Conservation (phyloP, 2,797 vertebrate species). For the Chelidonichthys spinosus region DNA sequence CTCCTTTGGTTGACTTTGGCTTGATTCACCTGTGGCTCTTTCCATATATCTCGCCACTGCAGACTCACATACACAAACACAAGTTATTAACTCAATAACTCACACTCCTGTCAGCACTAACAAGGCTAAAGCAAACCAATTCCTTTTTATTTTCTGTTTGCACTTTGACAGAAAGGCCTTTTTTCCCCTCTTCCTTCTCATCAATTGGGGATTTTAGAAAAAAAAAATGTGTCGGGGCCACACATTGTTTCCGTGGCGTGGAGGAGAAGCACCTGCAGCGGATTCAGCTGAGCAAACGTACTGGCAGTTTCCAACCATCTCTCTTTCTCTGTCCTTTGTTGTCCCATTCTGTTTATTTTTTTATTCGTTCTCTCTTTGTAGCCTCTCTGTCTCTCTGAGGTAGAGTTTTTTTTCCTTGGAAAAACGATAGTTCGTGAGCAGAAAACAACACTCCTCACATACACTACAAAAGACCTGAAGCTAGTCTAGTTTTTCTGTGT, state of each 20-base stretch:
- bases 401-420: background rate
- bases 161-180: slow-evolving; percentile 44
- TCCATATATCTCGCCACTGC: background rate
- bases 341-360: background rate
- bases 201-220: slow-evolving; percentile 14
- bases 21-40: slow-evolving; percentile 57
- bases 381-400: background rate
- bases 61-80: slow-evolving; percentile 23
- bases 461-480: background rate
- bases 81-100: slow-evolving; percentile 76
- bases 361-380: background rate
- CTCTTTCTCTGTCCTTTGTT: background rate
- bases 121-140: slow-evolving; percentile 62
- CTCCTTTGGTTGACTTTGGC: slow-evolving; percentile 7
- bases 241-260: slow-evolving; percentile 10
- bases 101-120: slow-evolving; percentile 66
- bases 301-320: background rate
- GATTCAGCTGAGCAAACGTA: slow-evolving; percentile 54
- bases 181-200: background rate
- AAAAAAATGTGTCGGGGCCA: background rate
- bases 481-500: background rate
- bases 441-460: slow-evolving; percentile 1
- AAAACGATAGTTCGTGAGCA: background rate
- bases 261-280: slow-evolving; percentile 49
- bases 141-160: slow-evolving; percentile 58